Evolutionary conservation across 1,140 invertebrate species (phyloP).

Genomic region (Macrotrachela quadricornifera): DNA sequence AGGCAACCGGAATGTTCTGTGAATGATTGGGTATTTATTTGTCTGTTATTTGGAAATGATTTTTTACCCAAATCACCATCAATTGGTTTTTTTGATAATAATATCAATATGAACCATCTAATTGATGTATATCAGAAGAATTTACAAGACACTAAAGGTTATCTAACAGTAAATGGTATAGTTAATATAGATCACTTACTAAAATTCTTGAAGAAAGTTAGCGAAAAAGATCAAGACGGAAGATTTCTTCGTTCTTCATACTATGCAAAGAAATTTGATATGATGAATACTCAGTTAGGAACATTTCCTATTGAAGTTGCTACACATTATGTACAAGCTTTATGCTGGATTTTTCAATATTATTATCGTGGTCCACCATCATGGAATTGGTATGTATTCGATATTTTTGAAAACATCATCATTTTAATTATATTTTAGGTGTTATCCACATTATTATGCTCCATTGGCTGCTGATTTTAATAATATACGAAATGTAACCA

Average conservation of each 20-base stretch:
- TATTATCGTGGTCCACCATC: conserved; percentile 96
- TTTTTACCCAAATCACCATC: conserved; percentile 95
- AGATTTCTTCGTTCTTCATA: conserved; percentile 45
- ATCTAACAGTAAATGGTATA: conserved; percentile 44
- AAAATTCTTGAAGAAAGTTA: conserved; percentile 60
- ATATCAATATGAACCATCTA: conserved; percentile 81
- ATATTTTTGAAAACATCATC: no score
- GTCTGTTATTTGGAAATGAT: conserved; percentile 99
- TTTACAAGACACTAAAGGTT: conserved; percentile 39
- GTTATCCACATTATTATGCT: conserved; percentile 97
- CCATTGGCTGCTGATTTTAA: conserved; percentile 98
- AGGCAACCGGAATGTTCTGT: conserved; percentile 35
- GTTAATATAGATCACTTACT: conserved; percentile 82
- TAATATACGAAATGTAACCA: conserved; percentile 50
- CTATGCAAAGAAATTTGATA: conserved; percentile 89
- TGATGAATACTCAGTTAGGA: conserved; percentile 49
- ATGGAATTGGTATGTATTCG: conserved; percentile 61
- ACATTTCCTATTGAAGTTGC: conserved; percentile 68
- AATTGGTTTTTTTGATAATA: conserved; percentile 80
- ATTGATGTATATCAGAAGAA: conserved; percentile 77
- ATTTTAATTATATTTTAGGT: conserved; percentile 22
- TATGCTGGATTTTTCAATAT: conserved; percentile 93
- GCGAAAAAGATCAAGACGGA: conserved; percentile 36
- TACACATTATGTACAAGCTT: conserved; percentile 71
- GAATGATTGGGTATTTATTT: conserved; percentile 99